phyloP scores from a whole-genome alignment of 2,888 invertebrate species.

The Choristoneura rosaceana region DNA sequence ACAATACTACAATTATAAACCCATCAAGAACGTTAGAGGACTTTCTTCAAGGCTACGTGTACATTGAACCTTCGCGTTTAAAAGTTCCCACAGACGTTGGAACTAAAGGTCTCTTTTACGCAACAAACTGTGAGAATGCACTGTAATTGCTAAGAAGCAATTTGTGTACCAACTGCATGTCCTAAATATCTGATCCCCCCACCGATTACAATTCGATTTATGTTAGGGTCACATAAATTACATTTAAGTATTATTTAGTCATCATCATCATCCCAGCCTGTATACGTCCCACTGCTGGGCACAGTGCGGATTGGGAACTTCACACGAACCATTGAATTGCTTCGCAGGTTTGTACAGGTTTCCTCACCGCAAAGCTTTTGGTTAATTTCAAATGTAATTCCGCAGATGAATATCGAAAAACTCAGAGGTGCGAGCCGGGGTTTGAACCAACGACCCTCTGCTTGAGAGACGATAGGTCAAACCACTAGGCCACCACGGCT shows the following conservation, averaged over 20 bases:
- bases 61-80: constrained; percentile 47
- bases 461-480: too few relatives aligned
- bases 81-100: constrained; percentile 47
- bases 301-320: too few relatives aligned
- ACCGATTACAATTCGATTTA: neutral
- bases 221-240: constrained; percentile 1
- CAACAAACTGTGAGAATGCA: constrained; percentile 60
- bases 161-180: constrained; percentile 42
- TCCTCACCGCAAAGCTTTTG: too few relatives aligned
- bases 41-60: constrained; percentile 40
- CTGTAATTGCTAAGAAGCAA: constrained; percentile 58
- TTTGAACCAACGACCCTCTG: too few relatives aligned
- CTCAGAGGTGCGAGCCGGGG: too few relatives aligned
- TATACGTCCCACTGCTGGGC: too few relatives aligned
- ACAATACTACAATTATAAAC: constrained; percentile 9
- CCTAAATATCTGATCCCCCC: neutral
- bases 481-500: too few relatives aligned
- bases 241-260: constrained; percentile 11
- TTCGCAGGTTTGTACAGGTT: too few relatives aligned
- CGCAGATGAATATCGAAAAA: too few relatives aligned
- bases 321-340: too few relatives aligned
- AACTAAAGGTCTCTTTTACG: constrained; percentile 61
- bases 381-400: too few relatives aligned
- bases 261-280: too few relatives aligned
- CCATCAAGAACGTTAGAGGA: constrained; percentile 9